Evolutionary conservation across 2,797 vertebrate species (phyloP), one percentile per base, ranked within the genome.

Genomic region (Crocodylus rhombifer): DNA sequence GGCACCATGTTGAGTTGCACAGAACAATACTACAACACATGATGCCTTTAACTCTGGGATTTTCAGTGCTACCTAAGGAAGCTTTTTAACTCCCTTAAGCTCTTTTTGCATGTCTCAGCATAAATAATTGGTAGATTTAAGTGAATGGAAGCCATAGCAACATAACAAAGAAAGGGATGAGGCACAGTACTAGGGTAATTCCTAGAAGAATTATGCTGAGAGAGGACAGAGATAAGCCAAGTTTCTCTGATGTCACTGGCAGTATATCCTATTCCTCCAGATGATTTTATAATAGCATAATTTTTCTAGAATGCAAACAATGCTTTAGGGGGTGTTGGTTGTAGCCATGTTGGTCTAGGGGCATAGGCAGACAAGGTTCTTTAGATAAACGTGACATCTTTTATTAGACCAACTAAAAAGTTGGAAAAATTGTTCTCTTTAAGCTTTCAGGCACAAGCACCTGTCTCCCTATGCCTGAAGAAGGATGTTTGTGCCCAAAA

Each of bases 1-100:
- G 57, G n/a, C 57, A 86, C 8, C 51, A 42, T 87, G 92, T 90
- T 26, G 84, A 95, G 77, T 84, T 62, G 61, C 33, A 77, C 58
- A 82, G 33, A 61, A 67, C 20, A 18, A 63, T 67, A 16, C 55
- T 92, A 14, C 55, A 58, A 90, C 89, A 57, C n/a, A 15, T 86
- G 7, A 80, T 79, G 55, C 33, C 23, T 86, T 25, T 77, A 77
- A 36, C 14, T 71, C 28, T 75, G 28, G 81, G 60, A 58, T 36
- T 84, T 91, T 9, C 28, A 81, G 18, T 83, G 14, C 65, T 79
- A 26, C 26, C 28, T 57, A 28, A 51, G 30, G 28, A 79, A n/a
- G 56, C 1, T 0, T 15, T 28, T 18, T 55, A 56, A 65, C 79
- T 82, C 36, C 67, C 80, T 80, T 61, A 67, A 7, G 67, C 26